Conservation (phyloP, 1,140 invertebrate genomes). For the Contarinia nasturtii region DNA sequence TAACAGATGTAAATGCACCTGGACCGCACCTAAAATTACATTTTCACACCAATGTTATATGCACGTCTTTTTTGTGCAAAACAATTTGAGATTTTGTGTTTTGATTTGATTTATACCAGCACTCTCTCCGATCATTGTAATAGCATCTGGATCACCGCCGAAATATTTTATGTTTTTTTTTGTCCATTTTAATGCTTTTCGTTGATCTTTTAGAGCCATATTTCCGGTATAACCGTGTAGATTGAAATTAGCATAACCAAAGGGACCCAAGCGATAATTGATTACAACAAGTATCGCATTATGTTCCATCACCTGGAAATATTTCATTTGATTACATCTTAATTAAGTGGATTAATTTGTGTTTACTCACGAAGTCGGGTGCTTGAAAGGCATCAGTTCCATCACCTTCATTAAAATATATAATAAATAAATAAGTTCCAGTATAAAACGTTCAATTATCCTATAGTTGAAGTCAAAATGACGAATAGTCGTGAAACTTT, state of each 20-base stretch:
- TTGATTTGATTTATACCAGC: constrained; percentile 20
- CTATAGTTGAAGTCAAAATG: too few species aligned
- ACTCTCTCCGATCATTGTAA: constrained; percentile 30
- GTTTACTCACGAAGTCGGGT: constrained; percentile 39
- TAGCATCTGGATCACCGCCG: constrained; percentile 30
- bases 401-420: constrained; percentile 29
- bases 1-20: background rate
- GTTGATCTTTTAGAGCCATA: constrained; percentile 38
- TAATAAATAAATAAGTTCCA: too few species aligned
- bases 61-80: too few species aligned
- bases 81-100: background rate
- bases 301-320: too few species aligned
- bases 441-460: too few species aligned
- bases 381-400: constrained; percentile 31
- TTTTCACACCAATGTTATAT: too few species aligned
- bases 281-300: constrained; percentile 45
- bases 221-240: constrained; percentile 34
- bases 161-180: constrained; percentile 30
- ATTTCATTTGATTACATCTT: too few species aligned
- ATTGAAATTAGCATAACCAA: constrained; percentile 36
- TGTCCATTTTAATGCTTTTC: constrained; percentile 36
- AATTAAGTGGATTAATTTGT: too few species aligned
- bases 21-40: background rate
- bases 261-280: constrained; percentile 41
- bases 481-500: too few species aligned